Evolutionary conservation across 1,140 invertebrate species (phyloP), one percentile per base, ranked within the genome.

Genomic region (Eupristina koningsbergeri): DNA sequence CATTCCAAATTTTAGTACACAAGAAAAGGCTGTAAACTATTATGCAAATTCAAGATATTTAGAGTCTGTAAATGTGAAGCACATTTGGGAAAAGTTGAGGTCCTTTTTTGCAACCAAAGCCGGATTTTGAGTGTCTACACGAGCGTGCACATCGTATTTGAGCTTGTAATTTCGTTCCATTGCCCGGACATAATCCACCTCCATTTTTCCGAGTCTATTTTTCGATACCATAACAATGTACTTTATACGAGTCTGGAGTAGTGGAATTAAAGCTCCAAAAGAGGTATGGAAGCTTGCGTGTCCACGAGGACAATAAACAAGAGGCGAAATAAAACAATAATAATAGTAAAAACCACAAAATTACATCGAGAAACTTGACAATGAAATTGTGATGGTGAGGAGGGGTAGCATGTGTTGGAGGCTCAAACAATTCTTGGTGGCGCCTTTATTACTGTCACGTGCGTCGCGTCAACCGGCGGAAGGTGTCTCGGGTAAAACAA

Each of bases 401-500:
- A 2, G 31, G 50, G 19, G 29, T 8, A 47, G 47, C 74, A 22
- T 58, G 74, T 61, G 73, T 75, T 47, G 45, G 29, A 8, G 15
- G 50, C 50, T 76, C 74, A 26, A 58, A 76, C 50, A 61, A 76
- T 53, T 76, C 74, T 76, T 22, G 50, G 71, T 41, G 58, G 34
- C 29, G 67, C 26, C 36, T 81, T 74, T 81, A 81, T 81, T 81
- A 39, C 71, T 47, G 58, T 76, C 31, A 58, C 47, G 74, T 76
- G 74, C 17, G 29, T 61, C 8, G 80, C 34, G 47, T 31, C 64
- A 22, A 3, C 31, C 39, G 22, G 50, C n/a, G 73, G 53, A 81
- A 82, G 80, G 80, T 82, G 73, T 82, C 71, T 75, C 15, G 67
- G 58, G 76, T 61, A 78, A 63, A 76, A 8, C 58, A 82, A 82